Conservation (phyloP, 2,113 vertebrate species). For the Lanius ludovicianus region DNA sequence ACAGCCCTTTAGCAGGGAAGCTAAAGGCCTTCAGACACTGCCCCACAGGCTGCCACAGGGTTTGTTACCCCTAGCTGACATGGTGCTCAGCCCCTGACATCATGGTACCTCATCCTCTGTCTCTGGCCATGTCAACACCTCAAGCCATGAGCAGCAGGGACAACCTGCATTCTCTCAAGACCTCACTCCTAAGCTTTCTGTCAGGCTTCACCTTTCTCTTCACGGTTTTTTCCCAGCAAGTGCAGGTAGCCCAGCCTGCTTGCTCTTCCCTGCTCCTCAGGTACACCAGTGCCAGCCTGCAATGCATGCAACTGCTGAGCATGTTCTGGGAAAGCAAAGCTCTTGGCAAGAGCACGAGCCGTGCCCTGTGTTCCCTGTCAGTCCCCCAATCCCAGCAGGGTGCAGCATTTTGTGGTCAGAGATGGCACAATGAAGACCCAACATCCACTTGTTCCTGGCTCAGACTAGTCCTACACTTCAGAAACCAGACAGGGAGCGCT, state of each 20-base stretch:
- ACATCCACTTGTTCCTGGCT: background rate
- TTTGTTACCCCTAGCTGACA: background rate
- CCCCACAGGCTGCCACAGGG: background rate
- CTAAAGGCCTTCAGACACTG: background rate
- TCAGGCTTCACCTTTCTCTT: background rate
- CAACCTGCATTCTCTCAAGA: background rate
- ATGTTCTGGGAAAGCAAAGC: background rate
- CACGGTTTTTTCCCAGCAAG: background rate
- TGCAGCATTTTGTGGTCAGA: background rate
- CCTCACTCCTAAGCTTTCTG: background rate
- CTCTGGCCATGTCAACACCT: background rate
- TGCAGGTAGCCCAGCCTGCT: no score
- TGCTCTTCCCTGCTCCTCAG: background rate
- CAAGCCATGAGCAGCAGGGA: background rate
- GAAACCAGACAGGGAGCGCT: background rate
- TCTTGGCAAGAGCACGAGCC: background rate
- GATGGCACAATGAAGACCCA: background rate
- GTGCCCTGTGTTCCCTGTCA: background rate
- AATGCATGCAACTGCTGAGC: background rate
- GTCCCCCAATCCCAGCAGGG: background rate
- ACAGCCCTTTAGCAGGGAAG: background rate
- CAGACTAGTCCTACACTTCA: background rate
- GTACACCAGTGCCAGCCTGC: background rate
- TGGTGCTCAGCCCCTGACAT: background rate
- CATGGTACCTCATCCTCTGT: rapidly evolving